phyloP scores from a whole-genome alignment of 2,797 vertebrate species.

The Lepilemur septentrionalis region DNA sequence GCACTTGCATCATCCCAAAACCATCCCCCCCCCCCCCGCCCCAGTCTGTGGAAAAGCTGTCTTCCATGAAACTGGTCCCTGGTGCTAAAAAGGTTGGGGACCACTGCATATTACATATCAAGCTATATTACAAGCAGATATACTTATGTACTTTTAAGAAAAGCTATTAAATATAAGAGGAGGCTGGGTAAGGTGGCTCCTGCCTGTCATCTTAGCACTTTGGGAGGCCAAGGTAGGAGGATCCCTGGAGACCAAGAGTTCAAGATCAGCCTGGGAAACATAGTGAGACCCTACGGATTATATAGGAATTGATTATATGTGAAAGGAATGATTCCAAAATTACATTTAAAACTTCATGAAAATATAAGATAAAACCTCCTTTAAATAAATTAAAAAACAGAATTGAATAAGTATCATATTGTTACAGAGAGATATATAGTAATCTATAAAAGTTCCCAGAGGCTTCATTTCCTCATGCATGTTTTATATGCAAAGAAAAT shows the following conservation, averaged over 20 bases:
- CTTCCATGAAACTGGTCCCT: too few species aligned
- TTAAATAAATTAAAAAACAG: not conserved
- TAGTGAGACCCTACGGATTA: not conserved
- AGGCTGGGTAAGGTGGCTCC: not conserved
- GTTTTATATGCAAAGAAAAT: slow-evolving; percentile 18
- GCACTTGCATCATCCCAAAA: too few species aligned
- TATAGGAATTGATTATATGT: not conserved
- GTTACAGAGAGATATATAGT: not conserved
- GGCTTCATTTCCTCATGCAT: slow-evolving; percentile 11
- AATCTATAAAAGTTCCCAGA: slow-evolving; percentile 34
- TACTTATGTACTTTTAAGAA: not conserved
- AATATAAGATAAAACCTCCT: not conserved
- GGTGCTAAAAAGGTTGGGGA: too few species aligned
- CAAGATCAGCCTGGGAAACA: not conserved
- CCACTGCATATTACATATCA: not conserved
- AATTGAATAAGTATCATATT: not conserved
- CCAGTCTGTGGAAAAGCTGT: too few species aligned
- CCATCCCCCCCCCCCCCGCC: too few species aligned
- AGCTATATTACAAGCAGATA: not conserved
- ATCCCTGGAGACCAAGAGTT: not conserved
- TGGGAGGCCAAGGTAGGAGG: not conserved
- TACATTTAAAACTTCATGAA: not conserved
- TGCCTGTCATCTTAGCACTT: not conserved
- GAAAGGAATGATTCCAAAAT: slow-evolving; percentile 10
- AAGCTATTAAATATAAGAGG: not conserved